phyloP scores from a whole-genome alignment of 2,113 vertebrate genomes.

The Notechis scutatus region DNA sequence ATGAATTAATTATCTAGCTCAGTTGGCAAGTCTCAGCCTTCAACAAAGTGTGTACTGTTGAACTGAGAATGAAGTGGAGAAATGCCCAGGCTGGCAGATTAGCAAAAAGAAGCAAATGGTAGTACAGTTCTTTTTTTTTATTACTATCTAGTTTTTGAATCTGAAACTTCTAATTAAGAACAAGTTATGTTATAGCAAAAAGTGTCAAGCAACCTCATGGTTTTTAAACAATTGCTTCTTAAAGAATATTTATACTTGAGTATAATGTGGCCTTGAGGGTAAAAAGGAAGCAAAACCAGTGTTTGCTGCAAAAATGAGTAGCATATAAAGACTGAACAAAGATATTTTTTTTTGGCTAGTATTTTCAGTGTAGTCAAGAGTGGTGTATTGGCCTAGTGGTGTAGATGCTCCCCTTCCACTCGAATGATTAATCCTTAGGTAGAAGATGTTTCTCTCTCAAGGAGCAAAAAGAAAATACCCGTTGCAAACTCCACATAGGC shows the following conservation, averaged over 20 bases:
- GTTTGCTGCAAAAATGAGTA: not conserved
- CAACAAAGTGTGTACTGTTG: slow-evolving; percentile 25
- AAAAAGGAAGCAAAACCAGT: not conserved
- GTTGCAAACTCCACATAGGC: not conserved
- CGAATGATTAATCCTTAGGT: not conserved
- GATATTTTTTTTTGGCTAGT: not conserved
- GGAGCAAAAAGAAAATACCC: not conserved
- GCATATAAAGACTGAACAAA: not conserved
- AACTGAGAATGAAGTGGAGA: not conserved
- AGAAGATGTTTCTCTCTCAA: not conserved
- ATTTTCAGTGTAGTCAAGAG: not conserved
- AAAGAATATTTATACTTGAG: not conserved
- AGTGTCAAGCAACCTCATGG: not conserved
- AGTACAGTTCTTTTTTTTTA: not conserved
- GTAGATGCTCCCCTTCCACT: not conserved
- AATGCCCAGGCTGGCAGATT: slow-evolving; percentile 13
- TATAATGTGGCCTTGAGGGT: not conserved
- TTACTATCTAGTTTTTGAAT: slow-evolving; percentile 2
- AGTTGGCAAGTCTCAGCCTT: not conserved
- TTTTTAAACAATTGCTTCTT: not conserved
- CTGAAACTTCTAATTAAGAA: not conserved
- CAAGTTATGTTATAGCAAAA: not conserved
- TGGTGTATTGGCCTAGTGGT: not conserved
- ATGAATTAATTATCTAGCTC: slow-evolving; percentile 35
- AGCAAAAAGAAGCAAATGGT: not conserved